Evolutionary conservation across 2,888 invertebrate genomes (phyloP).

Genomic region (Himalopsyche japonica): DNA sequence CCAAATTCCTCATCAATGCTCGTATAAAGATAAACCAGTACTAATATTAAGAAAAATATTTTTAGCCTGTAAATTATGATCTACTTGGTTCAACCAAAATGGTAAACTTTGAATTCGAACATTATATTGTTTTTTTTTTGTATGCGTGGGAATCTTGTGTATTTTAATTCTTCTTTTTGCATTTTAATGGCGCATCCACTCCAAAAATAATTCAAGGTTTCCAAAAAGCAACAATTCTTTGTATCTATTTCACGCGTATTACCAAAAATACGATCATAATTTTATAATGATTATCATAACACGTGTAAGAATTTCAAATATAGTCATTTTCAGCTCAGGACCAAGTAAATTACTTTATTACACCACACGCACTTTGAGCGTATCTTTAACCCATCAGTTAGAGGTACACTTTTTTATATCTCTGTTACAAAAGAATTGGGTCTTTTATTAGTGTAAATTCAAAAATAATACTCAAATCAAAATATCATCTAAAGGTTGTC

Average conservation of each 20-base stretch:
- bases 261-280: not conserved
- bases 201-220: not conserved
- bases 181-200: not conserved
- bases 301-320: not conserved
- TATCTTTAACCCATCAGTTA: not conserved
- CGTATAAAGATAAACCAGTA: too few relatives aligned
- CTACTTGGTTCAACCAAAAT: too few relatives aligned
- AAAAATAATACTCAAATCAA: too few relatives aligned
- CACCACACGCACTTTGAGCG: not conserved
- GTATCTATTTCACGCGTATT: not conserved
- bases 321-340: not conserved
- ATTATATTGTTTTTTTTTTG: not conserved
- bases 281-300: not conserved
- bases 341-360: not conserved
- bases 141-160: not conserved
- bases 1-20: too few relatives aligned
- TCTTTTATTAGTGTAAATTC: too few relatives aligned
- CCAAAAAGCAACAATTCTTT: not conserved
- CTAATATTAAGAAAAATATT: too few relatives aligned
- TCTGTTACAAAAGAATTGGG: too few relatives aligned
- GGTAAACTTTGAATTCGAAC: too few relatives aligned
- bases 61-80: too few relatives aligned
- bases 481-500: too few relatives aligned
- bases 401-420: too few relatives aligned
- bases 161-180: not conserved